A percentile compares a stretch with the other conserved stretches of the same genome.
These are phyloP conservation scores for Drosophila tsacasi DNA, from an alignment of 1,140 invertebrate genomes.

Conservation along the genomic window DNA sequence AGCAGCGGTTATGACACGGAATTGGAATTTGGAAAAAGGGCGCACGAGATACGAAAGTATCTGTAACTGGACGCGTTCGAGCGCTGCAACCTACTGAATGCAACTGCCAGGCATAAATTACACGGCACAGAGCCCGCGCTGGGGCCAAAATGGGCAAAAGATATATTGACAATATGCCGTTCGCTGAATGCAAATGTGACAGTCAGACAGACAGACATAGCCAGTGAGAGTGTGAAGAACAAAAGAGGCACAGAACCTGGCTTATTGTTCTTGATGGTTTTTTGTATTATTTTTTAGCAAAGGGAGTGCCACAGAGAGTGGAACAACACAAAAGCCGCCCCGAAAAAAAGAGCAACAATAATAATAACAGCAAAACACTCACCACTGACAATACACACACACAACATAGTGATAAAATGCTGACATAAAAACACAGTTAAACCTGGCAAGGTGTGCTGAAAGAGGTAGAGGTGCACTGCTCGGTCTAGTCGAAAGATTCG, in stretches of 20 bases:
- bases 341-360: slow-evolving; percentile 32
- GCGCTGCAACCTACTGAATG: slow-evolving; percentile 64
- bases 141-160: slow-evolving; percentile 44
- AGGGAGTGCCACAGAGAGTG: slow-evolving; percentile 37
- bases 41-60: slow-evolving; percentile 19
- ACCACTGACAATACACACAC: slow-evolving; percentile 23
- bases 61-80: slow-evolving; percentile 56
- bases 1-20: slow-evolving; percentile 17
- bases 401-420: slow-evolving; percentile 45
- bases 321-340: slow-evolving; percentile 46
- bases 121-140: slow-evolving; percentile 51
- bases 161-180: slow-evolving; percentile 73
- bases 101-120: slow-evolving; percentile 72
- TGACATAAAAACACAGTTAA: slow-evolving; percentile 79
- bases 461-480: slow-evolving; percentile 11
- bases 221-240: slow-evolving; percentile 52
- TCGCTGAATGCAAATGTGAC: slow-evolving; percentile 72
- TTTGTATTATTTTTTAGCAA: slow-evolving; percentile 18
- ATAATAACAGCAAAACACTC: slow-evolving; percentile 51
- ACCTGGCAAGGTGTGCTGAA: slow-evolving; percentile 13
- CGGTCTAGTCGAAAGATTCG: slow-evolving; percentile 41
- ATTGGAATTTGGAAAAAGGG: slow-evolving; percentile 4
- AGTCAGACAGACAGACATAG: slow-evolving; percentile 11
- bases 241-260: slow-evolving; percentile 47
- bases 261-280: slow-evolving; percentile 40